phyloP scores from a whole-genome alignment of 2,113 vertebrate genomes.

The Myocastor coypus region DNA sequence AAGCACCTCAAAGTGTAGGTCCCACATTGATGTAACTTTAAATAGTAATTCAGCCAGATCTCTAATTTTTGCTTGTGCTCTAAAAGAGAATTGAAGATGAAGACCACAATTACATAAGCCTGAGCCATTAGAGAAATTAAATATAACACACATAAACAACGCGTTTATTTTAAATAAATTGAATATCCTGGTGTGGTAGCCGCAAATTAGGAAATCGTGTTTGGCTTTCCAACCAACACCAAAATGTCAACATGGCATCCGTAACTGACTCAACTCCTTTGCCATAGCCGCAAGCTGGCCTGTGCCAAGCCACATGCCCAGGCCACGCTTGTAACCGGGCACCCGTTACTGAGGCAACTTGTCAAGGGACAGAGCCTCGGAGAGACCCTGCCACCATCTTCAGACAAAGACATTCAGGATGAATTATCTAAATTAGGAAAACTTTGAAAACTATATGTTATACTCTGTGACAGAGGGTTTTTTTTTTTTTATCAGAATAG shows the following conservation, averaged over 20 bases:
- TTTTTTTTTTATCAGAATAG: conserved; percentile 30
- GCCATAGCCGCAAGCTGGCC: background rate
- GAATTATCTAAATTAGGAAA: background rate
- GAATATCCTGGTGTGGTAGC: conserved; percentile 65
- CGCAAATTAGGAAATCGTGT: conserved; percentile 77
- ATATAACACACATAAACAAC: conserved; percentile 66
- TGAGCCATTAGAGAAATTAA: conserved; percentile 73
- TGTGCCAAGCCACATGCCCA: conserved; percentile 55
- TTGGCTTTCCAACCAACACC: conserved; percentile 74
- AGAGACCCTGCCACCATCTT: background rate
- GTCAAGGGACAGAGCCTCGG: background rate
- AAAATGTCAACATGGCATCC: conserved; percentile 53
- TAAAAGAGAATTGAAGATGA: conserved; percentile 44
- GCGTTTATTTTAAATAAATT: conserved; percentile 75
- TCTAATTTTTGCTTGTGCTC: conserved; percentile 67
- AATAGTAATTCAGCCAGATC: conserved; percentile 56
- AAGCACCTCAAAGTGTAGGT: conserved; percentile 48
- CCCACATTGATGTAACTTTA: conserved; percentile 60
- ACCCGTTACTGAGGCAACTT: background rate
- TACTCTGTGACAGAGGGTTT: background rate
- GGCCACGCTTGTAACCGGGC: background rate
- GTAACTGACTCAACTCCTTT: conserved; percentile 11
- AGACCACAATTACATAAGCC: conserved; percentile 73
- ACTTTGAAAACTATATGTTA: background rate
- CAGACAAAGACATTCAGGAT: background rate